Base-by-base conservation (phyloP, 2,113 vertebrate species). In the Etheostoma cragini region DNA sequence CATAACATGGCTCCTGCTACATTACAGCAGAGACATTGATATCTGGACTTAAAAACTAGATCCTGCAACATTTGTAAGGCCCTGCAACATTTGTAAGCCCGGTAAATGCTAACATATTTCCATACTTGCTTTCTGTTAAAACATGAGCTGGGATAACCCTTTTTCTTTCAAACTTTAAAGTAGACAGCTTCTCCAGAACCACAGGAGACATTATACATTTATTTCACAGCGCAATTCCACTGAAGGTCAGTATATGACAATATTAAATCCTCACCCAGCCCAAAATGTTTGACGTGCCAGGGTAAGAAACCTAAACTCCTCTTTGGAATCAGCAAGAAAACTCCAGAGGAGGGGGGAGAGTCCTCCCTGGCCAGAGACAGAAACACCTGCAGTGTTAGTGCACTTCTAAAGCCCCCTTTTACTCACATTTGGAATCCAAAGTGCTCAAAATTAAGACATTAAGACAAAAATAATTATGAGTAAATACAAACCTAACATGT, bases 401-500 rank as follows among this genome's bases (percentile, higher is more conserved):
- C 56, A 21, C n/a, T n/a, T 78, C 71, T 85, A 67, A 70, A 49
- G 83, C 85, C 89, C 71, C 83, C 85, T 84, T 52, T 87, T 89
- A 87, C 21, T 80, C 76, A 49, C 0, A 5, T 58, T 11, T 7
- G 13, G 49, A 42, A 26, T 15, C 21, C 15, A 6, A n/a, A 11
- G 49, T 63, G 42, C 22, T 50, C 38, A 42, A 50, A 52, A 38
- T 6, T 1, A 21, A 10, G 58, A 2, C 1, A 46, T 6, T 6
- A 67, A 2, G 8, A 19, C 6, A 14, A 21, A 5, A 15, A 15
- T 8, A 1, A 46, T 22, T 0, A 22, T 24, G n/a, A 26, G n/a
- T 46, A 46, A 46, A 58, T 58, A 47, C 14, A 46, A 56, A 70
- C 14, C 19, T 7, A 62, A 38, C 11, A 3, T 42, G 10, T 11